These are phyloP conservation scores for Augochlora pura DNA, from an alignment of 1,140 invertebrate species.

Conservation along the genomic window DNA sequence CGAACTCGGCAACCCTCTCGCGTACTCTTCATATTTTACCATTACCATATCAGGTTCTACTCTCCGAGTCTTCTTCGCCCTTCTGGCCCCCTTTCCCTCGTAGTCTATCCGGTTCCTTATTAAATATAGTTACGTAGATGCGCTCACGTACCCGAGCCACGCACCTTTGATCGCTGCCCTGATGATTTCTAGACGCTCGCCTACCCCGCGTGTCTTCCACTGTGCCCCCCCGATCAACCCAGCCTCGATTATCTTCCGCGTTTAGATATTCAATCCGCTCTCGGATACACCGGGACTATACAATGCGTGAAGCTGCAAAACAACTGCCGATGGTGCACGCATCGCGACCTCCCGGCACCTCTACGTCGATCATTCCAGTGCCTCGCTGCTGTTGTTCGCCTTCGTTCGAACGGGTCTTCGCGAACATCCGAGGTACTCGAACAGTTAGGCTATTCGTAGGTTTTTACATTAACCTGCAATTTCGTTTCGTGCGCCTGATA, in stretches of 20 bases:
- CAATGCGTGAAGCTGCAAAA: not conserved
- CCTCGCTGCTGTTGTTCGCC: too few species aligned
- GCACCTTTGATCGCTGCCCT: conserved; percentile 44
- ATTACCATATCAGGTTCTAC: conserved; percentile 73
- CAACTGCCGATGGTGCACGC: not conserved
- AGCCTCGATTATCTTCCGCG: conserved; percentile 7
- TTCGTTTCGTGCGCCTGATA: too few species aligned
- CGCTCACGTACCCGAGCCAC: conserved; percentile 33
- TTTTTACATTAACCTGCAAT: too few species aligned
- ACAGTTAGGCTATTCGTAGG: too few species aligned
- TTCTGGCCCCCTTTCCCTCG: not conserved
- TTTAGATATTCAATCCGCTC: not conserved
- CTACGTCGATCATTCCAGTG: too few species aligned
- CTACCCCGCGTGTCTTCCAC: not conserved
- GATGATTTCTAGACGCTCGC: conserved; percentile 28
- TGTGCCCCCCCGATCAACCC: not conserved
- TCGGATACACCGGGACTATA: too few species aligned
- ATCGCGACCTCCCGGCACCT: too few species aligned
- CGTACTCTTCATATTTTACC: conserved; percentile 65
- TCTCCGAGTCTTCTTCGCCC: conserved; percentile 39
- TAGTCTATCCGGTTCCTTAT: conserved; percentile 56
- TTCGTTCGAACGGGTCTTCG: too few species aligned
- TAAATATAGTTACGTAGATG: conserved; percentile 60
- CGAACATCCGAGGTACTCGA: too few species aligned
- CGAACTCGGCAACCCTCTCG: conserved; percentile 44